Percentiles rank a stretch among this genome's conserved stretches.
phyloP scores from a whole-genome alignment of 2,113 vertebrate species.

The Barnardius zonarius region DNA sequence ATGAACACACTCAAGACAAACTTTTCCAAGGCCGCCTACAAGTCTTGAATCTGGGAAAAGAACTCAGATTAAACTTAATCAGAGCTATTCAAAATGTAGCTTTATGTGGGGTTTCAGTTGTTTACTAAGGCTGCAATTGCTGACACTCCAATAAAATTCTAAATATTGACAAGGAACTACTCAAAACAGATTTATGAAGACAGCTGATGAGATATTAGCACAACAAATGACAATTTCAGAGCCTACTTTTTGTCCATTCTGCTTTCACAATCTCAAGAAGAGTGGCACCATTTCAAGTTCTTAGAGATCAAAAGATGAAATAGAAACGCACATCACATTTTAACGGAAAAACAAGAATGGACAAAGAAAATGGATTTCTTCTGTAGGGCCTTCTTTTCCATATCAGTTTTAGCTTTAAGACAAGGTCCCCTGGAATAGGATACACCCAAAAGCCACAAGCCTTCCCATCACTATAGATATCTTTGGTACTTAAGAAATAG shows the following conservation, averaged over 20 bases:
- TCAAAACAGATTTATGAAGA: constrained; percentile 1
- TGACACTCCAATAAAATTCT: neutral
- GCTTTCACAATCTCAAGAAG: neutral
- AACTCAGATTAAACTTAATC: neutral
- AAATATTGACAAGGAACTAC: neutral
- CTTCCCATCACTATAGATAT: neutral
- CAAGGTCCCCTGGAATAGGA: neutral
- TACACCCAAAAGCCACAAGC: neutral
- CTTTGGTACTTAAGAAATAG: neutral
- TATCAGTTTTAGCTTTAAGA: neutral
- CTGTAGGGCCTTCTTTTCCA: neutral
- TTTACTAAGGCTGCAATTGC: neutral
- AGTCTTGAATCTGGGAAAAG: neutral
- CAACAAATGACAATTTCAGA: neutral
- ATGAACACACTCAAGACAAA: neutral
- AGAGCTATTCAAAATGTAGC: neutral
- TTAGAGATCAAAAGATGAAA: neutral
- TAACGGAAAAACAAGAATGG: neutral
- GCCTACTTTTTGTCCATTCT: neutral
- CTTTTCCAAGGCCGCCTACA: neutral
- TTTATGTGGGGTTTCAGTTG: neutral
- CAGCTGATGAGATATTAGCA: neutral
- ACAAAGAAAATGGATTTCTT: neutral
- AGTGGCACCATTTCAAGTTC: neutral
- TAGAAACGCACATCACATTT: neutral